Conservation (phyloP, 2,797 vertebrate genomes). For the Mycteria americana region DNA sequence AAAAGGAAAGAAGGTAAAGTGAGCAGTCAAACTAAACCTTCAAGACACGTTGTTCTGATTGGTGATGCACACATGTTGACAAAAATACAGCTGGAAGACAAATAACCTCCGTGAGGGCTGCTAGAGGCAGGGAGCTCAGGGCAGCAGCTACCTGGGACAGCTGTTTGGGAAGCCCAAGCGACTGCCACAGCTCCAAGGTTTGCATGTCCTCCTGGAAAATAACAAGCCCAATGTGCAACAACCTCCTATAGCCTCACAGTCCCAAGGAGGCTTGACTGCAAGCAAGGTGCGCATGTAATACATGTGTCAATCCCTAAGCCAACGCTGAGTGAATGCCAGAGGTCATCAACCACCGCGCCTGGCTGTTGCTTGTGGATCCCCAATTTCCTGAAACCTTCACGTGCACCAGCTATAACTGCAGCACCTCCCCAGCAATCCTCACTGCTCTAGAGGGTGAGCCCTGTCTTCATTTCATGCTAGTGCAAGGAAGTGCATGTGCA, state of each 20-base stretch:
- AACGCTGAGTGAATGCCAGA: not conserved
- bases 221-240: not conserved
- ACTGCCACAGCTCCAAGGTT: not conserved
- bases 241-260: not conserved
- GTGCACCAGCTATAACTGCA: not conserved
- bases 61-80: not conserved
- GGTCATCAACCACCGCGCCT: fast-evolving
- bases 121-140: fast-evolving
- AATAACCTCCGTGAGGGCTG: not conserved
- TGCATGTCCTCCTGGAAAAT: not conserved
- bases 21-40: not conserved
- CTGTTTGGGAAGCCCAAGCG: not conserved
- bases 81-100: not conserved
- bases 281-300: not conserved
- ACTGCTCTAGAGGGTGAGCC: too few relatives aligned
- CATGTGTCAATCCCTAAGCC: fast-evolving
- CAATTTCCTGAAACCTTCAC: not conserved
- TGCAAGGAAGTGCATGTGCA: not conserved
- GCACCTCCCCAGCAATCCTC: not conserved
- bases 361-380: not conserved
- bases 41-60: not conserved
- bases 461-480: not conserved
- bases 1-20: not conserved
- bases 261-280: not conserved
- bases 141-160: not conserved